These are phyloP conservation scores for Hippolais icterina DNA, from an alignment of 2,113 vertebrate species.

Conservation along the genomic window DNA sequence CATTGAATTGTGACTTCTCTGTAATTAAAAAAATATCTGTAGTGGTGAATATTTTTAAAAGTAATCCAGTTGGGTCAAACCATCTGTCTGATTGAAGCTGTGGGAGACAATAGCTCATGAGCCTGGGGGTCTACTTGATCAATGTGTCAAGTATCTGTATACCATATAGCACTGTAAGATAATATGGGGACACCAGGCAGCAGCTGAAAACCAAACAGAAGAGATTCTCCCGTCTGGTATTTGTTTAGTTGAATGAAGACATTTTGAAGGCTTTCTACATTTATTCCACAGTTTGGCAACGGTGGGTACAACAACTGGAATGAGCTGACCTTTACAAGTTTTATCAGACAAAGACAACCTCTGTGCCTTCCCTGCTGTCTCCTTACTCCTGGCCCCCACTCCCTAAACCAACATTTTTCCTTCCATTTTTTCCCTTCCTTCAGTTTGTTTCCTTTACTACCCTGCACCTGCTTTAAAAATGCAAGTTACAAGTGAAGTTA, in stretches of 20 bases:
- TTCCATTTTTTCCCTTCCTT: not conserved
- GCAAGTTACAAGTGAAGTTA: not conserved
- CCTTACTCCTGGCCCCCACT: not conserved
- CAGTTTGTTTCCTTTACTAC: conserved; percentile 19
- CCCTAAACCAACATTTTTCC: not conserved
- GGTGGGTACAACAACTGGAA: conserved; percentile 34
- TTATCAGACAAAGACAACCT: conserved; percentile 57
- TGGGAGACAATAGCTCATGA: not conserved
- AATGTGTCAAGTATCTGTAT: not conserved
- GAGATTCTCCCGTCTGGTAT: not conserved
- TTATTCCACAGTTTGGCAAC: conserved; percentile 45
- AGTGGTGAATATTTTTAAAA: not conserved
- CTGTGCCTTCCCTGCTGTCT: conserved; percentile 8
- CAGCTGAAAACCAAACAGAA: not conserved
- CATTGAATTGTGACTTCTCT: not conserved
- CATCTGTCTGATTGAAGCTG: not conserved
- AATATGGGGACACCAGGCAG: not conserved
- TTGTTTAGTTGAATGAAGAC: conserved; percentile 46
- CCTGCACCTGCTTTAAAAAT: conserved; percentile 66
- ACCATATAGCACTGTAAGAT: not conserved
- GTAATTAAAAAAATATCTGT: not conserved
- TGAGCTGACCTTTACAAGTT: conserved; percentile 17
- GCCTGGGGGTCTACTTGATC: not conserved
- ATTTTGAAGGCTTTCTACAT: conserved; percentile 15
- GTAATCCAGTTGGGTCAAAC: not conserved